phyloP scores from a whole-genome alignment of 2,797 vertebrate species.

The Eospalax fontanierii region DNA sequence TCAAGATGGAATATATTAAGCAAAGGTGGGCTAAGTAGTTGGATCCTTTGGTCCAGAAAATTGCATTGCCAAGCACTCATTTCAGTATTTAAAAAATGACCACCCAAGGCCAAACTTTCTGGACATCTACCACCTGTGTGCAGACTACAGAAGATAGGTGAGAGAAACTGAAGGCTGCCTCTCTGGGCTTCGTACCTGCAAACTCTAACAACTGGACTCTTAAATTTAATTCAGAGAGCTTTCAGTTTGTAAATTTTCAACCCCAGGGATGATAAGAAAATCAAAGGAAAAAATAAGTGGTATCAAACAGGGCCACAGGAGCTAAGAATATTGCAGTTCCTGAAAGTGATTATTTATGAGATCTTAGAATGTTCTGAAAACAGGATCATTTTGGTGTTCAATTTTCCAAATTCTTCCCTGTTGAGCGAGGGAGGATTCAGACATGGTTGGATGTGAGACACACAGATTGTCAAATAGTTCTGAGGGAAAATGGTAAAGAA shows the following conservation, averaged over 20 bases:
- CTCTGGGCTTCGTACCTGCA: background rate
- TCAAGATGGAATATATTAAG: background rate
- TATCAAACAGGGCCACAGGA: background rate
- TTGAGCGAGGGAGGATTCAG: background rate
- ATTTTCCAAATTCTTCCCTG: background rate
- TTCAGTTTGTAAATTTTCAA: background rate
- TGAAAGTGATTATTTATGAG: background rate
- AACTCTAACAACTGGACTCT: background rate
- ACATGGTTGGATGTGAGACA: background rate
- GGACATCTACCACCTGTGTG: background rate
- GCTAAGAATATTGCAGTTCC: background rate
- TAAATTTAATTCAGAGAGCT: background rate
- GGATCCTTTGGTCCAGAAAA: background rate
- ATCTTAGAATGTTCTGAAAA: background rate
- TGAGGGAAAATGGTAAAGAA: background rate
- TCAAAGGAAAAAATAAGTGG: background rate
- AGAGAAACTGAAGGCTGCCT: background rate
- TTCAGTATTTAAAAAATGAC: constrained; percentile 15
- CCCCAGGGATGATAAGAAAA: background rate
- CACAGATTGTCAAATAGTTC: background rate
- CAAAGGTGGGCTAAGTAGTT: background rate
- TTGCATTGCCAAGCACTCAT: background rate
- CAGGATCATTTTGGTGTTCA: background rate
- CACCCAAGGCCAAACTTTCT: background rate
- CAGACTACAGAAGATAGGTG: background rate